These are phyloP conservation scores for Brachynemurus nebulosus DNA, from an alignment of 2,888 invertebrate genomes.

Conservation along the genomic window DNA sequence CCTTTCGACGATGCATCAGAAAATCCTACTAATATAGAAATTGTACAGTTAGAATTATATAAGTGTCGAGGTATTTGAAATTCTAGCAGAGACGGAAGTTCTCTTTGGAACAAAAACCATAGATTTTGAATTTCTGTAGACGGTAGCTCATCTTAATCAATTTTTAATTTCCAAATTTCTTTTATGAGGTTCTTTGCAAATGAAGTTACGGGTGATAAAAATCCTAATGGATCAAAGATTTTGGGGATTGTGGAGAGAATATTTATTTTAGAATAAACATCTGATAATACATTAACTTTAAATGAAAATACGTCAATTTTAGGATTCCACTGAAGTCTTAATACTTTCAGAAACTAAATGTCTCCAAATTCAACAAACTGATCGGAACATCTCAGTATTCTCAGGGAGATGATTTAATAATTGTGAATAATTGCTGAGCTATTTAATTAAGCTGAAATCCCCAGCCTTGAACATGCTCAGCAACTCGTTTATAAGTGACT, in stretches of 20 bases:
- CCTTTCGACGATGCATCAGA: slow-evolving; percentile 2
- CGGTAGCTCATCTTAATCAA: slow-evolving; percentile 14
- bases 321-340: slow-evolving; percentile 14
- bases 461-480: neutral
- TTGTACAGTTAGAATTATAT: neutral
- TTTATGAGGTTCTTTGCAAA: slow-evolving; percentile 20
- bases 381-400: neutral
- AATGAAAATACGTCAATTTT: slow-evolving; percentile 9
- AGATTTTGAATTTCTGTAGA: slow-evolving; percentile 6
- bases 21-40: slow-evolving; percentile 3
- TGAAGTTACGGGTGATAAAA: slow-evolving; percentile 15
- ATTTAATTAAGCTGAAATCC: neutral
- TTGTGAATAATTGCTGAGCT: neutral
- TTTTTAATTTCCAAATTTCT: slow-evolving; percentile 12
- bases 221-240: slow-evolving; percentile 20
- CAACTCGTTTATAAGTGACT: neutral
- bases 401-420: neutral
- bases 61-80: slow-evolving; percentile 10
- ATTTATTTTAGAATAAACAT: slow-evolving; percentile 18
- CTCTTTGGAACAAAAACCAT: slow-evolving; percentile 10
- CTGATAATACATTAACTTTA: neutral
- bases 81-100: slow-evolving; percentile 5
- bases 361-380: neutral
- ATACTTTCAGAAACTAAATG: slow-evolving; percentile 10
- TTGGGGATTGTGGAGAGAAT: slow-evolving; percentile 17